Evolutionary conservation across 2,888 invertebrate species (phyloP), one percentile per base, ranked within the genome.

Genomic region (Sinopyrophorus schimmeli): DNA sequence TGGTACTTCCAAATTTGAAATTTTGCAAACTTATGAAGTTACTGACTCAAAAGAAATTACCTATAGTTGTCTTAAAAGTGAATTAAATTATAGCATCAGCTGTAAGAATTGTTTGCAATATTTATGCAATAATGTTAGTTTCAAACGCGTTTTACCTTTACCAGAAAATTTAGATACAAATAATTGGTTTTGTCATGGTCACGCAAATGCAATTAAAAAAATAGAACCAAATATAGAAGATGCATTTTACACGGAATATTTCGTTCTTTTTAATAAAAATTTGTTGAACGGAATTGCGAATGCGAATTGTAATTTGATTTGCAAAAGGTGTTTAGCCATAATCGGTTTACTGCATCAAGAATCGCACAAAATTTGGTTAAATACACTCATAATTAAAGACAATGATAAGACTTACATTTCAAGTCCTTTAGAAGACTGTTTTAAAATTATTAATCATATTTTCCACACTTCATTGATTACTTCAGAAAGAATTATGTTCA

Each of bases 131-230:
- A 39, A 53, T n/a, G 24, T 73, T 0, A 74, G 72, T 31, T 83
- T 84, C 69, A 69, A 76, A 31, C 74, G 83, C 53, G 73, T 84
- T 60, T 68, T 85, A 48, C 83, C 84, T 44, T 66, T 85, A 40
- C 84, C 81, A 0, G 75, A 76, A 9, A 78, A 77, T 68, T 70
- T 79, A 44, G 82, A 83, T 60, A 76, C 79, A 64, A 76, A 77
- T 0, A 84, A 85, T 53, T 84, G 83, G 81, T 86, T 83, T 65
- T 86, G 85, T 60, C 84, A 84, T 54, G 75, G 75, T 28, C 71
- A 73, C 14, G 68, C 68, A 2, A 20, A 57, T 23, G 32, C 54
- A 20, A 61, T 48, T 10, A 26, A 58, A 53, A 67, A 35, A 50
- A 60, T 80, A 9, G 75, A 76, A 50, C 79, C 79, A 10, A 77